Evolutionary conservation across 2,888 invertebrate genomes (phyloP), one percentile per base, ranked within the genome.

Genomic region (Pheosia gnoma): DNA sequence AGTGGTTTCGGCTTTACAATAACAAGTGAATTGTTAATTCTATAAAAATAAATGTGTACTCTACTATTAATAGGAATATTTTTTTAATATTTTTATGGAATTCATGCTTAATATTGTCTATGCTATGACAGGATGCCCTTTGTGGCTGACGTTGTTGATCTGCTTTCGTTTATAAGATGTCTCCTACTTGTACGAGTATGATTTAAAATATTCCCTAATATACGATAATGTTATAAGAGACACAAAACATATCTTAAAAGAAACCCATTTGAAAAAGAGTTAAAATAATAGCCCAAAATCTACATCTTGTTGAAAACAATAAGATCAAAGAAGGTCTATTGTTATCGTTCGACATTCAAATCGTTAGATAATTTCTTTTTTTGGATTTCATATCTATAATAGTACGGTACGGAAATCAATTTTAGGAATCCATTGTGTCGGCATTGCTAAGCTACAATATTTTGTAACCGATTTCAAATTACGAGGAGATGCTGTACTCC

Each of bases 321-420:
- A 54, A 36, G n/a, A 54, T 54, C 38, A 47, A 58, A 55, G 57
- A 38, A 58, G 58, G 59, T 59, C 63, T 57, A 74, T 68, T 74
- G 71, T 62, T 6, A 13, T 38, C 61, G 65, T 73, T 67, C 62
- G 62, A 67, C 66, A 71, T 53, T 11, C 60, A 59, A 53, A 63
- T 62, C 63, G 64, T 13, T 64, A 47, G 63, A 60, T 72, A 68
- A 74, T 25, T 25, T 56, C 41, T 5, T 13, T 69, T 67, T 61
- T 65, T 62, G 51, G 25, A 25, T 61, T 69, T 52, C 55, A 62
- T 58, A 59, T 58, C 70, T 58, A 60, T 71, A 73, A 73, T 75
- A 70, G 67, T 67, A 71, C 64, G 67, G 73, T 67, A 65, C 62
- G 60, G 45, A 66, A 68, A 75, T 73, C 59, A 70, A 71, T 63